Percentiles rank a stretch among this genome's conserved stretches.
phyloP scores from a whole-genome alignment of 37 sponge, comb jelly and placozoan genomes.

The Diacarnus erythraeanus region DNA sequence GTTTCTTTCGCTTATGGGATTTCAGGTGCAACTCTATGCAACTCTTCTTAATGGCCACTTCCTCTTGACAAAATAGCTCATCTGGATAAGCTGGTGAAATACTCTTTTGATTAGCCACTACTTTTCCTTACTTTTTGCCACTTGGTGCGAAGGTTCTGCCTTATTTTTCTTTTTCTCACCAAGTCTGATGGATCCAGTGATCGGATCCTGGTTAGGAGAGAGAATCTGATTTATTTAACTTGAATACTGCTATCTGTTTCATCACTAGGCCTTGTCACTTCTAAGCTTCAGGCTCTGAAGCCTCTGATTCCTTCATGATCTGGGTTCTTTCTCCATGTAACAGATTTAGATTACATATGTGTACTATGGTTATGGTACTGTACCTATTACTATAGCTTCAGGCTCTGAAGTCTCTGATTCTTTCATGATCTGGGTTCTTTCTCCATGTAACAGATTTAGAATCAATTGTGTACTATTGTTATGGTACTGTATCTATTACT shows the following conservation, averaged over 20 bases:
- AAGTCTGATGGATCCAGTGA: constrained; percentile 18
- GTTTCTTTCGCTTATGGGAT: constrained; percentile 39
- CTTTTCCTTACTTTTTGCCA: neutral
- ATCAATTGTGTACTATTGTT: too few species aligned
- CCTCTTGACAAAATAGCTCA: constrained; percentile 42
- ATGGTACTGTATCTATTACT: too few species aligned
- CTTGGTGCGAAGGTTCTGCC: constrained; percentile 8
- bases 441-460: too few species aligned
- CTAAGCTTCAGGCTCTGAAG: neutral
- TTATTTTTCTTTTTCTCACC: constrained; percentile 7
- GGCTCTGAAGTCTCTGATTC: too few species aligned
- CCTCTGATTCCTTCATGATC: too few species aligned
- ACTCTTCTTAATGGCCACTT: constrained; percentile 32
- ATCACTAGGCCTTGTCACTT: neutral
- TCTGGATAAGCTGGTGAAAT: constrained; percentile 12
- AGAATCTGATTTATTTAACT: neutral
- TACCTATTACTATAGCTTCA: too few species aligned
- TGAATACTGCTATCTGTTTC: neutral
- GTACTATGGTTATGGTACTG: too few species aligned
- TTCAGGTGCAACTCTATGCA: constrained; percentile 12
- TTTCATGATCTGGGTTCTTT: too few species aligned
- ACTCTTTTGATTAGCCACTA: constrained; percentile 11
- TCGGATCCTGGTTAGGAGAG: neutral
- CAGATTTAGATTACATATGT: too few species aligned
- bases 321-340: too few species aligned